Conservation (phyloP, 2,113 vertebrate genomes). For the Bungarus multicinctus region DNA sequence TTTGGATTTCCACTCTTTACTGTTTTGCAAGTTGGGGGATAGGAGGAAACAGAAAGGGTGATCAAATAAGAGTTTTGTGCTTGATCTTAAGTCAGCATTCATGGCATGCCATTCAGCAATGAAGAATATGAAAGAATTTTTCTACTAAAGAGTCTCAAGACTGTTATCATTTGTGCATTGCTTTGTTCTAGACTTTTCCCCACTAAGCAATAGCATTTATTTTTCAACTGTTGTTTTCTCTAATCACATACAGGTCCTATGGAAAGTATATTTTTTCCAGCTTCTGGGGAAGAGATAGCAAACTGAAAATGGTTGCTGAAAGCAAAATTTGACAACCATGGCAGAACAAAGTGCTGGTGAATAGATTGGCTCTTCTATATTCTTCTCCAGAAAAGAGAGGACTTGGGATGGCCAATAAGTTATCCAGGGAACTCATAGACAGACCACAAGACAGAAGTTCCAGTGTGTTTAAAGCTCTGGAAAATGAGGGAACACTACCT, state of each 20-base stretch:
- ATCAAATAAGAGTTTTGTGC: conserved; percentile 15
- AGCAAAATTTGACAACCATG: background rate
- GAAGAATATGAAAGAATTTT: conserved; percentile 54
- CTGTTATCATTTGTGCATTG: background rate
- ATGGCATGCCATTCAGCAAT: conserved; percentile 39
- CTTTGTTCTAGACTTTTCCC: conserved; percentile 10
- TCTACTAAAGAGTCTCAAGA: conserved; percentile 13
- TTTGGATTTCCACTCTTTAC: conserved; percentile 13
- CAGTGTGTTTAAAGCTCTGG: background rate
- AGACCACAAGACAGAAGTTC: background rate
- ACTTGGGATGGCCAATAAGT: background rate
- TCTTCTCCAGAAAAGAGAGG: background rate
- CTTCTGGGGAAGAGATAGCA: background rate
- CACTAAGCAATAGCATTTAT: background rate
- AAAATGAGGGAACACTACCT: background rate
- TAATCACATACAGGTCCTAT: background rate
- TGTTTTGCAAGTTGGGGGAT: background rate
- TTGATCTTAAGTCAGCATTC: conserved; percentile 26
- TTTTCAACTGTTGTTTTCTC: background rate
- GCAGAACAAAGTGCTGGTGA: background rate
- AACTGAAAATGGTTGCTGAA: background rate
- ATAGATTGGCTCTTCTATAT: background rate
- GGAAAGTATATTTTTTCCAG: background rate
- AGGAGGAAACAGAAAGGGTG: background rate
- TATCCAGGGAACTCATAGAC: background rate